Conservation (phyloP, 2,113 vertebrate species). For the Microcebus ravelobensis region DNA sequence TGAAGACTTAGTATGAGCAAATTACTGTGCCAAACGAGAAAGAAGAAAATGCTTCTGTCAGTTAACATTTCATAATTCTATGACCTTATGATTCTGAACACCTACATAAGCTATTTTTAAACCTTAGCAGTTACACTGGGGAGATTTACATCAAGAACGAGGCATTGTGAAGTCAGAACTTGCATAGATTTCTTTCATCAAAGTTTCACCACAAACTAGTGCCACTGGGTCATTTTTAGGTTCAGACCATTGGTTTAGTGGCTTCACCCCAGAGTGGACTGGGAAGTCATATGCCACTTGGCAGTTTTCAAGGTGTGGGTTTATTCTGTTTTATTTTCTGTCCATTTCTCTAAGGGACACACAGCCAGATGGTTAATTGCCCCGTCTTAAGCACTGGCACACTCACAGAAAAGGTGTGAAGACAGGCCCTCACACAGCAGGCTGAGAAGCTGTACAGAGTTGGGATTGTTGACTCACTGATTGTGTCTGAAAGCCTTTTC, state of each 20-base stretch:
- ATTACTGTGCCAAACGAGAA: not conserved
- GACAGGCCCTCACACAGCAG: constrained; percentile 71
- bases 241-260: not conserved
- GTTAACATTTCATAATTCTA: constrained; percentile 37
- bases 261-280: not conserved
- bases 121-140: not conserved
- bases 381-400: not conserved
- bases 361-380: constrained; percentile 81
- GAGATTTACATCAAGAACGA: constrained; percentile 33
- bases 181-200: not conserved
- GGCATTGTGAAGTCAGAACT: not conserved
- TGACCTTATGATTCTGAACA: constrained; percentile 36
- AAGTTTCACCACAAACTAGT: not conserved
- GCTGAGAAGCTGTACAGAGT: constrained; percentile 64
- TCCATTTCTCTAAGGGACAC: constrained; percentile 60
- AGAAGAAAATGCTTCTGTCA: constrained; percentile 31
- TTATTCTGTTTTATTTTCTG: not conserved
- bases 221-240: not conserved
- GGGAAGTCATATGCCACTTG: not conserved
- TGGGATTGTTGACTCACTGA: constrained; percentile 80
- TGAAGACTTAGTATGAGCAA: constrained; percentile 24
- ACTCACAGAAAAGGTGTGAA: not conserved
- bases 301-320: not conserved
- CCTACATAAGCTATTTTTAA: constrained; percentile 62
- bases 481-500: constrained; percentile 84